Evolutionary conservation across 1,140 invertebrate species (phyloP), one percentile per base, ranked within the genome.

Genomic region (Asobara japonica): DNA sequence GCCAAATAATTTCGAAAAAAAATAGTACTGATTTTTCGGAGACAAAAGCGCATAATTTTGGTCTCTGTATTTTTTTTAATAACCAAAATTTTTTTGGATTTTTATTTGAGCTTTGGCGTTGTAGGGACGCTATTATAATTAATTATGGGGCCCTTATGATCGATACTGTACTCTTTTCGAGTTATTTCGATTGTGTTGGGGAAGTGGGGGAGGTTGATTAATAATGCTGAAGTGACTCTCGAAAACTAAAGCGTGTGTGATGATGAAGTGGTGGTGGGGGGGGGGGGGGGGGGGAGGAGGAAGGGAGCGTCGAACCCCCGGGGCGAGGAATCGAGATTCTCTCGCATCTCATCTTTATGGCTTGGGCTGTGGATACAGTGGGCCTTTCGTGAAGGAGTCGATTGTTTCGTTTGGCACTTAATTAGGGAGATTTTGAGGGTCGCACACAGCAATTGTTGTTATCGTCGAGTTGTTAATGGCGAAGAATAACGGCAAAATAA

Each of bases 211-310:
- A 41, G 13, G 25, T 31, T 74, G 72, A 76, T 74, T 76, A 74
- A 76, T 76, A 76, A 76, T 74, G 69, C 69, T 65, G 60, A 60
- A 72, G 73, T 77, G 76, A 77, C 73, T 74, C 60, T 77, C 41
- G 20, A 65, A 76, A 74, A 73, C 69, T 60, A 51, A 64, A 68
- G 33, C 30, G 25, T 20, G 29, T 51, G 64, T 31, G 45, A 65
- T 51, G 22, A 31, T 48, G 22, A 48, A 38, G 25, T n/a, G 18
- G 13, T 51, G 25, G 45, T 20, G 38, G 16, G 20, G 22, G 29
- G 20, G 29, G 27, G 20, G 18, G 27, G 6, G 27, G 29, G 16
- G 16, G 51, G n/a, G 56, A 38, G 31, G n/a, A 36, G 33, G 22
- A 33, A 74, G 64, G 73, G 73, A n/a, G 69, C 65, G 51, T 51